Base-by-base conservation (phyloP, 2,113 vertebrate genomes). In the Mus musculus region DNA sequence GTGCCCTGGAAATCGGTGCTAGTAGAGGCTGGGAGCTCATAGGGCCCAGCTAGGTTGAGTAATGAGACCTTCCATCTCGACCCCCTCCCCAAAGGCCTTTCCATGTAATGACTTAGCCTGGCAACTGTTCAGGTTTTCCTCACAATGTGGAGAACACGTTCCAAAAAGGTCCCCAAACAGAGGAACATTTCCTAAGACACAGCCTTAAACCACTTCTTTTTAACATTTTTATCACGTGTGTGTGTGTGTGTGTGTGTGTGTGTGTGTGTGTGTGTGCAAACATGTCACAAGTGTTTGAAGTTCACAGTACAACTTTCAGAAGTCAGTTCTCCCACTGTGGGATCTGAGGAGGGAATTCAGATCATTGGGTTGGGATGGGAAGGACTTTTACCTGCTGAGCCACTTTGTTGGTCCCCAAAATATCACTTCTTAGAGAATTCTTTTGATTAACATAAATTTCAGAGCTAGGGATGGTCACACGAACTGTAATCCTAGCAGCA, bases 151-250 rank as follows among this genome's bases (percentile, higher is more conserved):
- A 56, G 46, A 24, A 59, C 65, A 14, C 33, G 3, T 96, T 91
- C 69, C 73, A 82, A 71, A 61, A 95, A 80, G 63, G 63, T 46
- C 87, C 91, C 77, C 93, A 91, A 82, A 88, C 82, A n/a, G 33
- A 86, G 88, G 36, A 92, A 56, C 19, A 72, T 7, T 67, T 20
- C 26, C 65, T 84, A 75, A 89, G 63, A n/a, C 26, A 24, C 20
- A 42, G 30, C 36, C 39, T 54, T 92, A 82, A 92, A 42, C 24
- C 22, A 75, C 39, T 91, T 90, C 22, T 88, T 2, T 80, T 71
- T 8, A 65, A 65, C 26, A 10, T 71, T 42, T 75, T 24, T 46
- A 22, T 76, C n/a, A n/a, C n/a, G 81, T 42, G 56, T 26, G 54
- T 56, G 56, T 6, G 24, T 46, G 42, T 30, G 8, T 77, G 75